Evolutionary conservation across 2,113 vertebrate genomes (phyloP).

Genomic region (Serilophus lunatus): DNA sequence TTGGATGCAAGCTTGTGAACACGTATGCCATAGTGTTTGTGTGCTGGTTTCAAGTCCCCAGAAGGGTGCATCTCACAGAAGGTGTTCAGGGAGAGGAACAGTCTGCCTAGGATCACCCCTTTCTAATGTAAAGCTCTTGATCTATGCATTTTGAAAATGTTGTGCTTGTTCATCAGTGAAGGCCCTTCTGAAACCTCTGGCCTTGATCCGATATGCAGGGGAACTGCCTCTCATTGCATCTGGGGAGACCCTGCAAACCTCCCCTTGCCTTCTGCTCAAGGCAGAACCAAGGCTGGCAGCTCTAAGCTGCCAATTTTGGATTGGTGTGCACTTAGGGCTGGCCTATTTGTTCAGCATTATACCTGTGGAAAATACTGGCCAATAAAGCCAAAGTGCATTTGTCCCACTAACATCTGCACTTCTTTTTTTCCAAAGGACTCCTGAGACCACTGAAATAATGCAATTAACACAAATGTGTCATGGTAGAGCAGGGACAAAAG

Average conservation of each 20-base stretch:
- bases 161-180: not conserved
- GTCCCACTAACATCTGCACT: not conserved
- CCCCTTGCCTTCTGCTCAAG: not conserved
- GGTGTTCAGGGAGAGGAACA: not conserved
- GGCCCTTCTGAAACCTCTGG: not conserved
- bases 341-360: conserved; percentile 25
- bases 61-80: not conserved
- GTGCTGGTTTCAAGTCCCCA: not conserved
- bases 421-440: conserved; percentile 24
- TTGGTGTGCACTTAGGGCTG: not conserved
- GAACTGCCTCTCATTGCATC: accelerated
- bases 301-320: not conserved
- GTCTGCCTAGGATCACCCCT: not conserved
- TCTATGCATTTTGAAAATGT: not conserved
- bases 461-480: conserved; percentile 47
- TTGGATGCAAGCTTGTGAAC: accelerated
- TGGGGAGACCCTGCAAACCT: not conserved
- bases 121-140: not conserved
- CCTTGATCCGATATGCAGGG: not conserved
- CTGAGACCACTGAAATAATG: conserved; percentile 45
- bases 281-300: not conserved
- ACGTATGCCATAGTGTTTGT: accelerated
- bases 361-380: not conserved
- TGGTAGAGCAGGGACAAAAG: conserved; percentile 30
- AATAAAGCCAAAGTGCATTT: conserved; percentile 48